Percentiles rank a stretch among this genome's conserved stretches.
These are phyloP conservation scores for Stichodactyla mertensii DNA, from an alignment of 64 coral and sea anemone genomes.

Conservation along the genomic window DNA sequence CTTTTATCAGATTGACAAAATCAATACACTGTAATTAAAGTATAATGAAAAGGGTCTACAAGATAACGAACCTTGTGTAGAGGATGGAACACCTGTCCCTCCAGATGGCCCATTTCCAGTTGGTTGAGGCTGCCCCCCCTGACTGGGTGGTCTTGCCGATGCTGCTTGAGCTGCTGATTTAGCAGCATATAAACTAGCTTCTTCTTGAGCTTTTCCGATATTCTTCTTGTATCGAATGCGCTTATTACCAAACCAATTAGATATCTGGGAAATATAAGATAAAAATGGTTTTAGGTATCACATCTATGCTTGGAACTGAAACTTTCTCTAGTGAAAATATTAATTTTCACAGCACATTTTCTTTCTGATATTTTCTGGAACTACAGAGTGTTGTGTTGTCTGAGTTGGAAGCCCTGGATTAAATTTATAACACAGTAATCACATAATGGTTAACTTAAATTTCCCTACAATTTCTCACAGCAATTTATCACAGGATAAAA, in stretches of 20 bases:
- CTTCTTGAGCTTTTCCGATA: slow-evolving; percentile 97
- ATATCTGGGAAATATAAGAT: slow-evolving; percentile 45
- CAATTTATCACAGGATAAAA: no score
- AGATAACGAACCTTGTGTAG: slow-evolving; percentile 55
- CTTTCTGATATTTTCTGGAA: no score
- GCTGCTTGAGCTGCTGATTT: slow-evolving; percentile 30
- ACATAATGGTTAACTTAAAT: no score
- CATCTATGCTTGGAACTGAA: background rate
- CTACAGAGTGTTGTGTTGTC: no score
- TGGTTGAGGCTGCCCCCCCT: slow-evolving; percentile 14
- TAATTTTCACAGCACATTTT: no score
- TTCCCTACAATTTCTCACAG: no score
- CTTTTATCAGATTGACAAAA: background rate
- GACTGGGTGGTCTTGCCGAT: slow-evolving; percentile 3
- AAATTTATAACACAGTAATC: no score
- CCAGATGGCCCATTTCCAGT: slow-evolving; percentile 8
- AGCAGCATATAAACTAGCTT: slow-evolving; percentile 96
- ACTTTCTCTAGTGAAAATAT: background rate
- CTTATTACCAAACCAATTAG: slow-evolving; percentile 99
- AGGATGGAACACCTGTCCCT: slow-evolving; percentile 39
- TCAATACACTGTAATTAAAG: background rate
- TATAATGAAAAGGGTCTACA: background rate
- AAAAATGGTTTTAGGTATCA: background rate
- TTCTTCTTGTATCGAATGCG: slow-evolving; percentile 99
- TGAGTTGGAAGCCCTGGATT: no score